A percentile compares a stretch with the other conserved stretches of the same genome.
phyloP scores from a whole-genome alignment of 2,888 invertebrate genomes.

The Cryptocephalus primarius region DNA sequence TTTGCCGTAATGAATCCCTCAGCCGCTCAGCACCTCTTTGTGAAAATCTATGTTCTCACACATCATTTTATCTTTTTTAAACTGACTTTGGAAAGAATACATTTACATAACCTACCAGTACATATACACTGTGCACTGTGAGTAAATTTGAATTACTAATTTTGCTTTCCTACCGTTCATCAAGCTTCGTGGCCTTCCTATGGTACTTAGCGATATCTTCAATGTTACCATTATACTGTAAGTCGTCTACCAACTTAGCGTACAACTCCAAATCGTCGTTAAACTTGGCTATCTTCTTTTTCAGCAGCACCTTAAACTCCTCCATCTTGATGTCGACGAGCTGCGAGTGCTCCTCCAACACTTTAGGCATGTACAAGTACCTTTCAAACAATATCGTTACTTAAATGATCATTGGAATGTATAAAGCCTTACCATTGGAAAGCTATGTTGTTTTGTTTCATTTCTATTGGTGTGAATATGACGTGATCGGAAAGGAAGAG shows the following conservation, averaged over 20 bases:
- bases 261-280: slow-evolving; percentile 71
- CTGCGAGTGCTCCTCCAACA: slow-evolving; percentile 72
- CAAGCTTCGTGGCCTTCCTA: slow-evolving; percentile 66
- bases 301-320: slow-evolving; percentile 76
- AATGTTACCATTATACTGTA: slow-evolving; percentile 80
- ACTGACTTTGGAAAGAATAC: no score
- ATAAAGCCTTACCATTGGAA: slow-evolving; percentile 59
- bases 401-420: not conserved
- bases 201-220: slow-evolving; percentile 74
- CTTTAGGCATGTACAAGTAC: slow-evolving; percentile 67
- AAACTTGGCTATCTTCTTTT: slow-evolving; percentile 70
- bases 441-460: slow-evolving; percentile 78
- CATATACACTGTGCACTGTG: no score
- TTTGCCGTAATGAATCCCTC: no score
- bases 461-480: slow-evolving; percentile 68
- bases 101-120: no score
- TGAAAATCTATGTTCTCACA: no score
- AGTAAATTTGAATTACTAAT: no score
- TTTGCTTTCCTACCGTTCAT: slow-evolving; percentile 46
- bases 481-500: slow-evolving; percentile 77
- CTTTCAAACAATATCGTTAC: slow-evolving; percentile 24
- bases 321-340: slow-evolving; percentile 71
- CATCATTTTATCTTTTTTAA: no score
- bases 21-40: no score
- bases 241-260: slow-evolving; percentile 69